A percentile compares a stretch with the other conserved stretches of the same genome.
phyloP scores from a whole-genome alignment of 2,113 vertebrate genomes.

The Loxodonta africana region DNA sequence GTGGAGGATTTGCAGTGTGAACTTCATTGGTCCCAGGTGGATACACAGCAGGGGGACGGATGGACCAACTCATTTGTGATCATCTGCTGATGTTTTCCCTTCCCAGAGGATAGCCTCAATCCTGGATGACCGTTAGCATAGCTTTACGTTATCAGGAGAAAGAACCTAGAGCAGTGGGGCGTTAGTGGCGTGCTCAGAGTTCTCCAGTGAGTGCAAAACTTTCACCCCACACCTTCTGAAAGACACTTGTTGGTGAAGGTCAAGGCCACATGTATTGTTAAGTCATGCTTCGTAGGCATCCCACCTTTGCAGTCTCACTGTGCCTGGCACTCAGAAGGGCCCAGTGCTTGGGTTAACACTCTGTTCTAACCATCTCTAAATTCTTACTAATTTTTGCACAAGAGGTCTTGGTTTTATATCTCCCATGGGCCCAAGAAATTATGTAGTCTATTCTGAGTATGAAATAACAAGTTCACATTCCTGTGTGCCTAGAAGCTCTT shows the following conservation, averaged over 20 bases:
- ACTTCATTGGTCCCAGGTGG: background rate
- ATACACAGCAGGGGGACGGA: background rate
- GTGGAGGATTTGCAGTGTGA: background rate
- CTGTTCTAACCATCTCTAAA: background rate
- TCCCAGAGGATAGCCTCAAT: background rate
- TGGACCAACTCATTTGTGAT: background rate
- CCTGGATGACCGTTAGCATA: background rate
- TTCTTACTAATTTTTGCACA: background rate
- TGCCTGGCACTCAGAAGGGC: background rate
- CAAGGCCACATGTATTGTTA: background rate
- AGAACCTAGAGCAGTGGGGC: background rate
- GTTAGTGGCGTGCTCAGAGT: background rate
- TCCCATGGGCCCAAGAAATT: background rate
- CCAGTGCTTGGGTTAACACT: background rate
- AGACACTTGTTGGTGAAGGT: background rate
- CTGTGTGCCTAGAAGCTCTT: background rate
- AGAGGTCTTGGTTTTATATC: background rate
- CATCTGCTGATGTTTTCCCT: background rate
- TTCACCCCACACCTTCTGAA: background rate
- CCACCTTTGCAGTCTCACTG: background rate
- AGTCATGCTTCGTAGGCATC: background rate
- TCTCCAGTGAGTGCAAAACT: background rate
- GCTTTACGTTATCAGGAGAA: background rate
- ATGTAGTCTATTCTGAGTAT: background rate
- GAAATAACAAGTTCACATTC: background rate